Evolutionary conservation across 1,140 invertebrate genomes (phyloP), one percentile per base, ranked within the genome.

Genomic region (Drosophila kanapiae): DNA sequence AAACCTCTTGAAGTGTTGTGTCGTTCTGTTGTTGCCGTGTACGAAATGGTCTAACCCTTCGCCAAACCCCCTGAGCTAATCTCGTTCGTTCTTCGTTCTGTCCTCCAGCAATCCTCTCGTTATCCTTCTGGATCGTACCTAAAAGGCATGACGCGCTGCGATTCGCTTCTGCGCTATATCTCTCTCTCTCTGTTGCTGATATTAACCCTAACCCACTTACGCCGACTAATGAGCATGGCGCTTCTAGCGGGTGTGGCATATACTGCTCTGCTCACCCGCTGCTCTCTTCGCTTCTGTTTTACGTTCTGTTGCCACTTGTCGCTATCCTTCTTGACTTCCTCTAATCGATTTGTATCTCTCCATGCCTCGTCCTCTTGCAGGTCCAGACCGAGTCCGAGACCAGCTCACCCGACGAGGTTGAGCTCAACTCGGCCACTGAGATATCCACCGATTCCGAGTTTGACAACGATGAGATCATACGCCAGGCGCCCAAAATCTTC

Each of bases 371-470:
- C 16, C 70, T 65, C 57, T 92, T 83, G 37, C 78, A 93, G 92
- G 91, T 93, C 68, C 93, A 96, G 95, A 95, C 96, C 91, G 96
- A 96, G 67, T 96, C 96, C 14, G 96, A 95, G 56, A 95, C 95
- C 35, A 95, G 95, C 49, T 95, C 95, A 31, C 95, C 95, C 45
- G 95, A 95, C 40, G 95, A 95, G 77, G 95, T 95, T 82, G 95
- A 95, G 74, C 95, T 96, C 62, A 97, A 97, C 82, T 97, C 97
- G 11, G 97, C 97, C 3, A 98, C 97, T 1, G 97, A 98, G 94
- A 97, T 98, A 69, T 97, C 97, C 49, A 98, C 97, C 0, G 97
- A 98, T 91, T 98, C 97, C 6, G 97, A 98, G 92, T 98, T 98
- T 83, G 97, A 97, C 58, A 95, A 97, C 74, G 97, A 97, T n/a